A percentile compares a stretch with the other conserved stretches of the same genome.
These are phyloP conservation scores for Tragelaphus scriptus DNA, from an alignment of 2,113 vertebrate species.

Conservation along the genomic window DNA sequence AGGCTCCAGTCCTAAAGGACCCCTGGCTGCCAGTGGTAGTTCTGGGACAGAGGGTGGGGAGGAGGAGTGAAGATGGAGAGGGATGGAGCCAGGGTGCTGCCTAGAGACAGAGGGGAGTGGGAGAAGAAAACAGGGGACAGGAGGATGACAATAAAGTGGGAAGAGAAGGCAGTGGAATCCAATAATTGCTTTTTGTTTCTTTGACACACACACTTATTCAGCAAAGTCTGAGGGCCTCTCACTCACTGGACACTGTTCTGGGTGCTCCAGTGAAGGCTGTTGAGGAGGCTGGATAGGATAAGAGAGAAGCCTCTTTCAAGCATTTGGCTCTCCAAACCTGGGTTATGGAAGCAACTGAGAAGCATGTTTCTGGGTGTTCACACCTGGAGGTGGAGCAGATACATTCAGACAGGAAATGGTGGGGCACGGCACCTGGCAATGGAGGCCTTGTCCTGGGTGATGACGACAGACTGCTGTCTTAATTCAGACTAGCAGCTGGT, in stretches of 20 bases:
- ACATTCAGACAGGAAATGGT: background rate
- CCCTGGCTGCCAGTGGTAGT: background rate
- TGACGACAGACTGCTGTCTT: background rate
- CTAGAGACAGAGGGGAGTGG: background rate
- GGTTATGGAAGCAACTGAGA: background rate
- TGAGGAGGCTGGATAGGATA: background rate
- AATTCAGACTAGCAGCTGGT: constrained; percentile 40
- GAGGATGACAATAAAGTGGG: background rate
- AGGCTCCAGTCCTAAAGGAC: background rate
- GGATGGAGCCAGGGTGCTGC: background rate
- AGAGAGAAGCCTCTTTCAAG: background rate
- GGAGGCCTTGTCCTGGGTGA: background rate
- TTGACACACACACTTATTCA: background rate
- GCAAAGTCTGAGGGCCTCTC: accelerated
- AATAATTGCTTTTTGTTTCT: accelerated
- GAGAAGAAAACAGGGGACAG: background rate
- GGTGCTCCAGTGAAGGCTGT: background rate
- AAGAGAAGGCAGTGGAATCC: background rate
- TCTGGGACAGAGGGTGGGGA: background rate
- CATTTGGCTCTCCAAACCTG: background rate
- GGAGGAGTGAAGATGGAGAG: background rate
- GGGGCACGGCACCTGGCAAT: background rate
- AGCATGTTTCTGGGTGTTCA: background rate
- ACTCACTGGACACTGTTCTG: accelerated
- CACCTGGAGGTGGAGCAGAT: background rate